Evolutionary conservation across 2,113 vertebrate genomes (phyloP), one percentile per base, ranked within the genome.

Genomic region (Pampusana beccarii): DNA sequence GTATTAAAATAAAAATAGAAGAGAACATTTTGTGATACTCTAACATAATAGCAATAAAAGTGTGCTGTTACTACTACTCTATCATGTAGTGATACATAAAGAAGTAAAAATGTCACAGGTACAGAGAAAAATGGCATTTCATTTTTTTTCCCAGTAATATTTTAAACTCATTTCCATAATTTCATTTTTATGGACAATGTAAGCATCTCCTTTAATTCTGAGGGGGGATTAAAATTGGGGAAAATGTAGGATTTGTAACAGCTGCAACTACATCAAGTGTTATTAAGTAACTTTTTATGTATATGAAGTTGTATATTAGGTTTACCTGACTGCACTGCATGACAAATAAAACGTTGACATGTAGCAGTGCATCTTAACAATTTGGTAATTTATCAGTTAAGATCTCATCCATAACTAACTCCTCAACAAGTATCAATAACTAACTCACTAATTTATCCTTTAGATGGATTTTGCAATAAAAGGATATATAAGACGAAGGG

Each of bases 61-160:
- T 42, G 24, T 79, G 16, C 15, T 78, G n/a, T 58, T 56, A 56
- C 26, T 34, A 20, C 9, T 24, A 23, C 51, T 46, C 18, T 44
- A 16, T 23, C 9, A n/a, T 36, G 15, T 24, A n/a, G 7, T 8
- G 18, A 78, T 31, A 54, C 9, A 42, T 9, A 48, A 84, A 80
- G 19, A 91, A 78, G 38, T 50, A 34, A 79, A 73, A 80, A 33
- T 15, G 2, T n/a, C 6, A 51, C 9, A 26, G 9, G 8, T 40
- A 51, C 3, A 26, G 9, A 86, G 8, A 5, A 24, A 86, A 88
- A 65, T 1, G 3, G 0, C 29, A 56, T 62, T 75, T 56, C 0
- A n/a, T 10, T 10, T 13, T 1, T 2, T 38, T 80, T 48, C 40
- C 29, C 29, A 31, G 6, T 31, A 72, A 28, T 6, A 9, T 44